Evolutionary conservation across 1,140 invertebrate genomes (phyloP).

Genomic region (Drosophila sulfurigaster): DNA sequence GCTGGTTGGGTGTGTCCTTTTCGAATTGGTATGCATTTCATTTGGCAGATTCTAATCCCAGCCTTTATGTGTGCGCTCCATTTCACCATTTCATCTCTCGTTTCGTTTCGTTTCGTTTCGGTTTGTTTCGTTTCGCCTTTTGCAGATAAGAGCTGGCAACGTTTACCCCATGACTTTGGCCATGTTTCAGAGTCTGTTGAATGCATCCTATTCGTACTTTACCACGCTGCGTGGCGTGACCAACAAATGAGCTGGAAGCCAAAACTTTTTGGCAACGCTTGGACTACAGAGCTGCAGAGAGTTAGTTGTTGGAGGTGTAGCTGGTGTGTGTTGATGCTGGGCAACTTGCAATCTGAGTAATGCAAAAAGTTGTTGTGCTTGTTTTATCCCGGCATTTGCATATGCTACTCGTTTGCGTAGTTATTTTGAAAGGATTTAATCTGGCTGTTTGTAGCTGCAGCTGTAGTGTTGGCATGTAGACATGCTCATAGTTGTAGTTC

Average conservation of each 20-base stretch:
- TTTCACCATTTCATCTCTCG: constrained; percentile 75
- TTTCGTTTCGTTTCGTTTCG: constrained; percentile 36
- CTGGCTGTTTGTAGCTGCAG: constrained; percentile 57
- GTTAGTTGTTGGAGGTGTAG: not conserved
- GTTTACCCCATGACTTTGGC: constrained; percentile 84
- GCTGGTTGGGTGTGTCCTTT: not conserved
- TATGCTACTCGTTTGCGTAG: constrained; percentile 65
- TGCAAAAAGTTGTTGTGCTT: constrained; percentile 71
- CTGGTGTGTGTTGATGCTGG: not conserved
- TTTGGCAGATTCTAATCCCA: constrained; percentile 71
- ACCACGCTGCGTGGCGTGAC: constrained; percentile 78
- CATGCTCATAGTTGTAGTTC: constrained; percentile 8
- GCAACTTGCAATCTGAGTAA: constrained; percentile 71
- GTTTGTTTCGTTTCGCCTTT: constrained; percentile 44
- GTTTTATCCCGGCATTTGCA: constrained; percentile 67
- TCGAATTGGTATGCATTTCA: constrained; percentile 49
- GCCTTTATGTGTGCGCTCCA: constrained; percentile 69
- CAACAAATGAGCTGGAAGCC: constrained; percentile 75
- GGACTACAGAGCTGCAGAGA: not conserved
- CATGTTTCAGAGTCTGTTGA: constrained; percentile 82
- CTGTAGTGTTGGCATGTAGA: constrained; percentile 29
- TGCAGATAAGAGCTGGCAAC: constrained; percentile 76
- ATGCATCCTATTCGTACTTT: constrained; percentile 83
- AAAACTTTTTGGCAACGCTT: constrained; percentile 51
- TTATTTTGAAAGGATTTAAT: constrained; percentile 79